Evolutionary conservation across 2,888 invertebrate genomes (phyloP), one percentile per base, ranked within the genome.

Genomic region (Chironomus tentans): DNA sequence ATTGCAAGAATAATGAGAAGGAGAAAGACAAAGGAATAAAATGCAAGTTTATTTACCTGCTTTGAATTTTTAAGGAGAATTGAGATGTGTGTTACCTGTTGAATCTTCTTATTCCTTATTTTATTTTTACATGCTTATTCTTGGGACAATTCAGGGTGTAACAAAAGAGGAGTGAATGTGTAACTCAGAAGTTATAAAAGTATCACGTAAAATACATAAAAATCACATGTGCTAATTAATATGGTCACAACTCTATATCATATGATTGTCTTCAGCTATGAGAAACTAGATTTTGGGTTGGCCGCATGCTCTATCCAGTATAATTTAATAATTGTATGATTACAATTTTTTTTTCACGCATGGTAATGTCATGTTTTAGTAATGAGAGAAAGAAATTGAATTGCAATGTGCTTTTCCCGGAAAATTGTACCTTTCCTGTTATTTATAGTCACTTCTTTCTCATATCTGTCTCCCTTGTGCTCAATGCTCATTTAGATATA

Each of bases 281-380:
- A 28, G 48, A 70, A 70, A 70, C 70, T 70, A 46, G 70, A 50
- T 70, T 70, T 70, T 70, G 70, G 70, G 50, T 70, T 4, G 70
- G 70, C 56, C 65, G 65, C 21, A 15, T 24, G 10, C 10, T 7
- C 38, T 38, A 10, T 38, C 0, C 38, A 2, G 38, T 38, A 38
- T 38, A 38, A 38, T 38, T 38, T 38, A 38, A 38, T 38, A 38
- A 38, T 38, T 38, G 10, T 38, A 38, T 38, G 38, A 38, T 38
- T 38, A 38, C 38, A 3, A 28, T n/a, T 38, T 7, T 38, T 38
- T 38, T 38, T 38, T 10, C 38, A 38, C 38, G 38, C 38, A 38
- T 38, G 7, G 38, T 38, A 38, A 38, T 38, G 12, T 56, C 56
- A 56, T 56, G n/a, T 18, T 3, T 56, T 56, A 56, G 38, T 56